A percentile compares a stretch with the other conserved stretches of the same genome.
Conservation (phyloP, 2,888 invertebrate genomes). For the Apamea crenata region DNA sequence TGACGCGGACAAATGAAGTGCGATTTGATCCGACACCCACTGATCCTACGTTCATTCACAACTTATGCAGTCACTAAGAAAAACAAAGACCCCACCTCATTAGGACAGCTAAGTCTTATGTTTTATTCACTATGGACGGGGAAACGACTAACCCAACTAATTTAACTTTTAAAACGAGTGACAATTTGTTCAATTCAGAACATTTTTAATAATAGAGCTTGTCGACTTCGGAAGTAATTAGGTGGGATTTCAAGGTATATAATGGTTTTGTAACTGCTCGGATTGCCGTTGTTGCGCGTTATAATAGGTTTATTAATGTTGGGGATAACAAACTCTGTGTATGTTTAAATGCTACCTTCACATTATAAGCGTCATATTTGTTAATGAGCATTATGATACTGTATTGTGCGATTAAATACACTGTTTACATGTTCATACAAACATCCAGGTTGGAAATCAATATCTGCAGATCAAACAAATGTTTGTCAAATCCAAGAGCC, state of each 20-base stretch:
- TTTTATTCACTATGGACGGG: conserved; percentile 86
- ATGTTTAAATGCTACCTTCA: conserved; percentile 52
- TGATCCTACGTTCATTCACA: conserved; percentile 86
- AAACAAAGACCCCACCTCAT: conserved; percentile 86
- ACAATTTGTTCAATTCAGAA: conserved; percentile 84
- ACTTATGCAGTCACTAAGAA: conserved; percentile 87
- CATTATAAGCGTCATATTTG: conserved; percentile 43
- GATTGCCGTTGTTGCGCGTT: conserved; percentile 60
- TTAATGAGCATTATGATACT: conserved; percentile 20
- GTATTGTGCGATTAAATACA: conserved; percentile 17
- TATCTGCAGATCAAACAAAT: conserved; percentile 46
- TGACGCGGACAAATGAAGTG: conserved; percentile 90
- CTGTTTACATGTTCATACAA: conserved; percentile 6
- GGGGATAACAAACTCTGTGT: conserved; percentile 48
- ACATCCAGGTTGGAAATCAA: conserved; percentile 18
- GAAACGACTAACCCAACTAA: conserved; percentile 85
- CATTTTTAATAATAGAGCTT: conserved; percentile 78
- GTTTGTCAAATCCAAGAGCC: conserved; percentile 43
- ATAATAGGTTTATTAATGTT: conserved; percentile 62
- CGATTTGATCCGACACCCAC: conserved; percentile 86
- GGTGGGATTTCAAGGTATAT: conserved; percentile 71
- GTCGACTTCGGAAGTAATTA: conserved; percentile 78
- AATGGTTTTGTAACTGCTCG: conserved; percentile 67
- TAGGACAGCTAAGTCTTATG: conserved; percentile 86
- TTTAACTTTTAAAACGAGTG: conserved; percentile 88